These are phyloP conservation scores for Oeneis ivallda DNA, from an alignment of 2,888 invertebrate genomes.

Conservation along the genomic window DNA sequence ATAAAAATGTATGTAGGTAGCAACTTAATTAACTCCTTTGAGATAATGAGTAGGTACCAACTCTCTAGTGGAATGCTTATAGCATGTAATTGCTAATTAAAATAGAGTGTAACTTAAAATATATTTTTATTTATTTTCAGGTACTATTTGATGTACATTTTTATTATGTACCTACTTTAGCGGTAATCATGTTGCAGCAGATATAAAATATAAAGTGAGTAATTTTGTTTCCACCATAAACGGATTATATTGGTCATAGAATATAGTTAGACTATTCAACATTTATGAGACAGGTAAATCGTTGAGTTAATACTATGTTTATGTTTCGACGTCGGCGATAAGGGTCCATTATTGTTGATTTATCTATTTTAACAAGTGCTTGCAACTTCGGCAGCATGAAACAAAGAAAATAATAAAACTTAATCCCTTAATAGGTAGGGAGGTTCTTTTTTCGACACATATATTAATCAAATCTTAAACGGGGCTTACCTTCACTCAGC, in stretches of 20 bases:
- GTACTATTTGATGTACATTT: background rate
- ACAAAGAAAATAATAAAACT: background rate
- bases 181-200: background rate
- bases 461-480: background rate
- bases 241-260: constrained; percentile 11
- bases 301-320: constrained; percentile 12
- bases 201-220: constrained; percentile 4
- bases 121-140: constrained; percentile 3
- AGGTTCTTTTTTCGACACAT: background rate
- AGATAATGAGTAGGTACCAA: background rate
- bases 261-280: constrained; percentile 9
- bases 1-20: constrained; percentile 7
- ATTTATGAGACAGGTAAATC: constrained; percentile 9
- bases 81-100: background rate
- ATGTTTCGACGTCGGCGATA: constrained; percentile 13
- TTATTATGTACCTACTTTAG: background rate
- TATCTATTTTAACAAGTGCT: constrained; percentile 6
- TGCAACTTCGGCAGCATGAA: background rate
- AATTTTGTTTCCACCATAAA: constrained; percentile 11
- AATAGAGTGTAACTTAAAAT: background rate
- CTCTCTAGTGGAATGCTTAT: background rate
- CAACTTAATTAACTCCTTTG: constrained; percentile 15
- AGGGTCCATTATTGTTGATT: constrained; percentile 13
- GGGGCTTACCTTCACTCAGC: too few relatives aligned
- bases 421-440: background rate